Evolutionary conservation across 2,888 invertebrate species (phyloP), one percentile per base, ranked within the genome.

Genomic region (Papilio protenor): DNA sequence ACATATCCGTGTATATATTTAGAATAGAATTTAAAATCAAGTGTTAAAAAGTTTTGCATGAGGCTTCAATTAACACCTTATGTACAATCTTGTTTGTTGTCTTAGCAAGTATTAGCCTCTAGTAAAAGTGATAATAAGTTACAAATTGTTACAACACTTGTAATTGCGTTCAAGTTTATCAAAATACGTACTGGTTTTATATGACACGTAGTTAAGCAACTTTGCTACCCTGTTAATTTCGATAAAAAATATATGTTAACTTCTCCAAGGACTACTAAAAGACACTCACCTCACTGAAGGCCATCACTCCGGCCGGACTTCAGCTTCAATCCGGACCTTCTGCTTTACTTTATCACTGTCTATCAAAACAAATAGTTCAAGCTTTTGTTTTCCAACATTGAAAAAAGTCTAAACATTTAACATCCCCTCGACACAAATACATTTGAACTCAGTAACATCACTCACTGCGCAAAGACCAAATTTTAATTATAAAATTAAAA

Each of bases 221-320:
- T 70, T 52, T 47, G 69, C 16, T 69, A 69, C 16, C 12, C 70
- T 40, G 16, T 52, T 71, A 52, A 64, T 40, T 75, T 52, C 71
- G 71, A 40, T 49, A 77, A 79, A 79, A 80, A 78, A 66, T 59
- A 14, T 71, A 80, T 79, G 27, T 73, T 57, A 52, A 52, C 49
- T 72, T 82, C 81, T 79, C 80, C 79, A 81, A 64, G 12, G 33
- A 45, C 40, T 82, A 80, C 81, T 78, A 79, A 79, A 82, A 86
- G 83, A 85, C 84, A 94, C 96, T 95, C 92, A 96, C 96, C 96
- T 97, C 96, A 96, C 96, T 96, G 96, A 96, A 96, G 96, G 96
- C 96, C 96, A 96, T 96, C 90, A 95, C 95, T 96, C 95, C 90
- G 94, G 93, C 95, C 94, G 95, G 92, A 93, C 91, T 91, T 94